Base-by-base conservation (phyloP, 2,888 invertebrate genomes). In the Dromius quadrimaculatus region DNA sequence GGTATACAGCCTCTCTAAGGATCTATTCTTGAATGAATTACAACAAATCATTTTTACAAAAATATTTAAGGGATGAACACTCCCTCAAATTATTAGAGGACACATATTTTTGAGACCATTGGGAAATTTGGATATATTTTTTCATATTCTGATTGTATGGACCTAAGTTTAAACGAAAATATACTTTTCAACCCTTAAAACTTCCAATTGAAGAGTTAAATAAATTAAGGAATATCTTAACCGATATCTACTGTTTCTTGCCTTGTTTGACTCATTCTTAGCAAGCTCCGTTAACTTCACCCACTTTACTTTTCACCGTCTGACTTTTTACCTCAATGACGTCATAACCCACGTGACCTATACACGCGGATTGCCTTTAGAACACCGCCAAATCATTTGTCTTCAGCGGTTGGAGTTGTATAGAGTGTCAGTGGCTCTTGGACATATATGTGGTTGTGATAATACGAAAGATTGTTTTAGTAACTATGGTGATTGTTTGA, bases 271-370 rank as follows among this genome's bases (percentile, higher is more conserved):
- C 41, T 41, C 41, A 41, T 41, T 41, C 15, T 15, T 1, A n/a
- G n/a, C n/a, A 6, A 41, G 36, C n/a, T 11, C 50, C 50, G 50
- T 50, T 50, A 50, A 19, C 50, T 50, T 50, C 28, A 50, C 50
- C 50, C 50, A 50, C 23, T 50, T 50, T 13, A 8, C 19, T 47
- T 50, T 50, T 50, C 50, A 50, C 50, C 47, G 41, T 41, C 41
- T 41, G 36, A 9, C 6, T 36, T 36, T 36, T 36, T 36, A 36
- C 13, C 41, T 41, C 41, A 23, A 19, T 50, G 50, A 50, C 50
- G 50, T 50, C 41, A 41, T 15, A 28, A 4, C 15, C n/a, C 41
- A 41, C 41, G 41, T 41, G 41, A 41, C 41, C 41, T 15, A 13
- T 6, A 41, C 41, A 41, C 41, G 41, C 41, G 41, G 41, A 41